Conservation (phyloP, 2,888 invertebrate species). For the Drosophila barbarae region DNA sequence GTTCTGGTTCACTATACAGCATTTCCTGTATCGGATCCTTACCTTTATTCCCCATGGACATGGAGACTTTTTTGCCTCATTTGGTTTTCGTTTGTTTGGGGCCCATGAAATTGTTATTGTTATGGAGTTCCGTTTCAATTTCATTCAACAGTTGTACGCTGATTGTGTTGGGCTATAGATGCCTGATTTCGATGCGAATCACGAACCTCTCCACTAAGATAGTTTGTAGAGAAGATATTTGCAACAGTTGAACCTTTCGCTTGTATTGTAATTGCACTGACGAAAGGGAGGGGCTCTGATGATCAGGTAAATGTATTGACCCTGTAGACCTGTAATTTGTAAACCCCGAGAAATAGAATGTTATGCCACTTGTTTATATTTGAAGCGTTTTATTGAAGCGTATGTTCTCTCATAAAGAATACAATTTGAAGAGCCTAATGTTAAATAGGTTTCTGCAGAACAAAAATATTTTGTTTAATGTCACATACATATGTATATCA, state of each 20-base stretch:
- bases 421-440: neutral
- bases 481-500: too few relatives aligned
- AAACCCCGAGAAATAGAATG: neutral
- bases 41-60: too few relatives aligned
- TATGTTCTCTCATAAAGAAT: too few relatives aligned
- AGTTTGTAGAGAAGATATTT: conserved; percentile 37
- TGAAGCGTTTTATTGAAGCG: neutral
- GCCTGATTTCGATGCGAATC: conserved; percentile 22
- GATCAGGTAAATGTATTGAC: conserved; percentile 45
- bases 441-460: neutral
- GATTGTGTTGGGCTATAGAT: conserved; percentile 20
- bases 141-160: conserved; percentile 26
- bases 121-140: conserved; percentile 4
- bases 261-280: conserved; percentile 53
- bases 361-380: neutral
- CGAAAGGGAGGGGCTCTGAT: conserved; percentile 5
- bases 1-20: neutral
- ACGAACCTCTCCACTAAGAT: conserved; percentile 9
- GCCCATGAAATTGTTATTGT: conserved; percentile 14
- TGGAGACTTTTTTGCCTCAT: conserved; percentile 8
- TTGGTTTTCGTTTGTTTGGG: conserved; percentile 6
- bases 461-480: neutral
- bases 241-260: conserved; percentile 56
- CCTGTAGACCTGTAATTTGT: neutral
- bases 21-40: neutral